These are phyloP conservation scores for Pseudococcus viburni DNA, from an alignment of 2,888 invertebrate species.

Conservation along the genomic window DNA sequence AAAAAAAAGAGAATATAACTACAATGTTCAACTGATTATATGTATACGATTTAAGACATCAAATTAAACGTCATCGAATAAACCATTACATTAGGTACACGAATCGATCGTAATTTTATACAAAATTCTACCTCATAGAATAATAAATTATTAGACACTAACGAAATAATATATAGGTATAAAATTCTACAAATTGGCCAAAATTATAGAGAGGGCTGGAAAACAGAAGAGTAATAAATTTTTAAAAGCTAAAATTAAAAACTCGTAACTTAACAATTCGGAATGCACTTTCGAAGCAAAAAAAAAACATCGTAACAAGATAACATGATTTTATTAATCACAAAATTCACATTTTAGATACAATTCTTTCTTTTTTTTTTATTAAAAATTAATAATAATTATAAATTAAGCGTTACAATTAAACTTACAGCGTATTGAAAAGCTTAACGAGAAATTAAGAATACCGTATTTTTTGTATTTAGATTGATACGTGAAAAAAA, in stretches of 20 bases:
- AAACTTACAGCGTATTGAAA: conserved; percentile 29
- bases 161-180: background rate
- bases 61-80: background rate
- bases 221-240: background rate
- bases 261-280: conserved; percentile 13
- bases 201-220: background rate
- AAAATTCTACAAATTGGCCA: conserved; percentile 12
- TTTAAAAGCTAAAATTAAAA: background rate
- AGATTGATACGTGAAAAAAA: conserved; percentile 12
- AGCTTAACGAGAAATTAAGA: conserved; percentile 45
- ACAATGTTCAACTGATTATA: conserved; percentile 29
- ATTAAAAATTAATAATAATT: conserved; percentile 17
- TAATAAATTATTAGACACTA: background rate
- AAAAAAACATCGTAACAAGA: conserved; percentile 25
- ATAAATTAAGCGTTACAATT: conserved; percentile 51
- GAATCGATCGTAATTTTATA: conserved; percentile 21
- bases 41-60: background rate
- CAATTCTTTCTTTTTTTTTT: background rate
- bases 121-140: conserved; percentile 6
- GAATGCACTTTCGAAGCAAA: conserved; percentile 16
- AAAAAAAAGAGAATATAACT: background rate
- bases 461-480: background rate
- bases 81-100: background rate
- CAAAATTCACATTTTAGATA: conserved; percentile 43
- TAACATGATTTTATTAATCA: conserved; percentile 46